Evolutionary conservation across 1,140 invertebrate genomes (phyloP).

Genomic region (Diorhabda sublineata): DNA sequence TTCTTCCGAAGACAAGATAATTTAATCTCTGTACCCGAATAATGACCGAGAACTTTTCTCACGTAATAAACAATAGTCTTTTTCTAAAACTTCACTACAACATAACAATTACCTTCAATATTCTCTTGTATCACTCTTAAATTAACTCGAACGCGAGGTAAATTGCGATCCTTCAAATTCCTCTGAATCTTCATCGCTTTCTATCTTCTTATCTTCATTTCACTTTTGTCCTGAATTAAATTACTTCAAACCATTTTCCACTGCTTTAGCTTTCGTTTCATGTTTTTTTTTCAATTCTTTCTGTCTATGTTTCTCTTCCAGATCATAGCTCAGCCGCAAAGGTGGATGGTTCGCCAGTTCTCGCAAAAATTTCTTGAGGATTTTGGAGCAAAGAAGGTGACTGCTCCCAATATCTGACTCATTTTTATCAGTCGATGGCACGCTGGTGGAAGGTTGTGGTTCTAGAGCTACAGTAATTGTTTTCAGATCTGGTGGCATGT

Average conservation of each 20-base stretch:
- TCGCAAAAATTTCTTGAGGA: constrained; percentile 15
- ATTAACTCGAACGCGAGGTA: no score
- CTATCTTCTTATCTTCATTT: no score
- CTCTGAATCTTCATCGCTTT: no score
- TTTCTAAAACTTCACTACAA: no score
- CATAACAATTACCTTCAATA: constrained; percentile 21
- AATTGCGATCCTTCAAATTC: no score
- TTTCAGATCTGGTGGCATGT: constrained; percentile 23
- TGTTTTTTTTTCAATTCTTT: no score
- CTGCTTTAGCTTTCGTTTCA: neutral
- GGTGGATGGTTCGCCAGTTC: no score
- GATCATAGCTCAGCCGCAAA: no score
- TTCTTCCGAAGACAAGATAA: constrained; percentile 14
- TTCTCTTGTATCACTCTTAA: constrained; percentile 7
- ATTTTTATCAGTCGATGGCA: constrained; percentile 26
- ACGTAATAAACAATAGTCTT: no score
- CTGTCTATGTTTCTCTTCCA: no score
- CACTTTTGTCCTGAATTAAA: neutral
- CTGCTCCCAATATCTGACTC: constrained; percentile 19
- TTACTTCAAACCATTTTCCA: constrained; percentile 19
- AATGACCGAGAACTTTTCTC: no score
- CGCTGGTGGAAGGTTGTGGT: constrained; percentile 20
- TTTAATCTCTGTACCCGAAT: no score
- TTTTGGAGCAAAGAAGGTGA: constrained; percentile 22
- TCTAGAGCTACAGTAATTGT: constrained; percentile 20